These are phyloP conservation scores for Pteropus alecto DNA, from an alignment of 2,113 vertebrate genomes.

Conservation along the genomic window DNA sequence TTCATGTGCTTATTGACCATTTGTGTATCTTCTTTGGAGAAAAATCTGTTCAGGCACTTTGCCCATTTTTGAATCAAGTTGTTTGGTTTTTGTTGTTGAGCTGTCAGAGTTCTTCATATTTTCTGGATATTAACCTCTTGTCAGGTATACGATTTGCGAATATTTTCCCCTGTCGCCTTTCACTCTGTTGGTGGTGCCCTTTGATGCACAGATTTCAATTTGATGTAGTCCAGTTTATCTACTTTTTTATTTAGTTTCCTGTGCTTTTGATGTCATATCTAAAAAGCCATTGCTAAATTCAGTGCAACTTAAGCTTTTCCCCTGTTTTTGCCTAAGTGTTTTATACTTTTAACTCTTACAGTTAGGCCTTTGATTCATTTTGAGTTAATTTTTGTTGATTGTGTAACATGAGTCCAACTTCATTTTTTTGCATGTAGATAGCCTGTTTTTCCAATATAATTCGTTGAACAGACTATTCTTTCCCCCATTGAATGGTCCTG, in stretches of 20 bases:
- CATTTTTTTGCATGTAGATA: neutral
- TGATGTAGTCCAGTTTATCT: neutral
- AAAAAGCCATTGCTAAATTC: neutral
- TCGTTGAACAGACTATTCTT: neutral
- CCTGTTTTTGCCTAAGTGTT: neutral
- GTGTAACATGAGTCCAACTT: neutral
- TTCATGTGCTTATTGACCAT: neutral
- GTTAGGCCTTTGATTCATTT: neutral
- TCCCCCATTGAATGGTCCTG: neutral
- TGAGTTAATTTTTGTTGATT: neutral
- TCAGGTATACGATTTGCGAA: neutral
- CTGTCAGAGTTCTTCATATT: neutral
- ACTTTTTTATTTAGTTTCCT: neutral
- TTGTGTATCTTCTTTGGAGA: conserved; percentile 20
- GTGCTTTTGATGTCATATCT: neutral
- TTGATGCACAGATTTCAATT: neutral
- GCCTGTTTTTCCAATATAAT: neutral
- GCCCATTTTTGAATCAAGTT: neutral
- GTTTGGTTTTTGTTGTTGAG: neutral
- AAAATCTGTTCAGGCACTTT: neutral
- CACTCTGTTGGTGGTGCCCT: neutral
- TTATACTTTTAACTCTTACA: neutral
- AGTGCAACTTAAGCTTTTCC: neutral
- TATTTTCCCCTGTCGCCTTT: neutral
- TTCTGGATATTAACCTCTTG: neutral